These are phyloP conservation scores for Bicyclus anynana DNA, from an alignment of 1,140 invertebrate genomes.

Conservation along the genomic window DNA sequence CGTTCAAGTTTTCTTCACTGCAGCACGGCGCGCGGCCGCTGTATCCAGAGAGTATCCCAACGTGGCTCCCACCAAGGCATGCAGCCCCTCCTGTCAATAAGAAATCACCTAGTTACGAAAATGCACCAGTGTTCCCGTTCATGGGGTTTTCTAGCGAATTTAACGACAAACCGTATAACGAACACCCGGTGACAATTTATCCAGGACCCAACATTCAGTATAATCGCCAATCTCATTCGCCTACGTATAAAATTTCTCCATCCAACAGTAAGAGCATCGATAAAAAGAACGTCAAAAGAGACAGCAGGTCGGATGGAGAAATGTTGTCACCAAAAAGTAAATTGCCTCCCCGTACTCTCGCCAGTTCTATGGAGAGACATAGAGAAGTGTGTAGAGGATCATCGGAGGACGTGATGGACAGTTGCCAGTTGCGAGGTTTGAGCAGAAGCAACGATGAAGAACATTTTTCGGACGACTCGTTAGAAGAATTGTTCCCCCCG, in stretches of 20 bases:
- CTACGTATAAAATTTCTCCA: conserved; percentile 64
- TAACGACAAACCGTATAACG: conserved; percentile 77
- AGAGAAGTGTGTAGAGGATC: conserved; percentile 84
- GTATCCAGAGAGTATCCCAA: conserved; percentile 46
- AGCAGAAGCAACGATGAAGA: conserved; percentile 80
- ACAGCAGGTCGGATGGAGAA: conserved; percentile 68
- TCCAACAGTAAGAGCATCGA: conserved; percentile 56
- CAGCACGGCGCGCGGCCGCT: conserved; percentile 77
- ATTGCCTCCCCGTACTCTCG: conserved; percentile 82
- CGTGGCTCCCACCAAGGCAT: conserved; percentile 68
- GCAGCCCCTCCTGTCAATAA: conserved; percentile 40
- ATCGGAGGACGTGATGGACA: conserved; percentile 59
- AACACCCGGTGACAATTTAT: conserved; percentile 81
- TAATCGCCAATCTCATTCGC: conserved; percentile 65
- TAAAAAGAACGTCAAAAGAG: conserved; percentile 55
- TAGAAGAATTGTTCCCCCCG: conserved; percentile 85
- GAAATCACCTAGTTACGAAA: conserved; percentile 68
- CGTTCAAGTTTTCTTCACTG: conserved; percentile 82
- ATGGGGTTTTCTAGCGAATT: conserved; percentile 74
- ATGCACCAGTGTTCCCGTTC: conserved; percentile 65
- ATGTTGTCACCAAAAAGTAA: conserved; percentile 76
- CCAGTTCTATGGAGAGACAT: conserved; percentile 84
- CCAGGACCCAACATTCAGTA: conserved; percentile 74
- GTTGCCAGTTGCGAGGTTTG: conserved; percentile 64
- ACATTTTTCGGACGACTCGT: conserved; percentile 88